Percentiles rank a stretch among this genome's conserved stretches.
Conservation (phyloP, 1,140 invertebrate genomes). For the Panonychus citri region DNA sequence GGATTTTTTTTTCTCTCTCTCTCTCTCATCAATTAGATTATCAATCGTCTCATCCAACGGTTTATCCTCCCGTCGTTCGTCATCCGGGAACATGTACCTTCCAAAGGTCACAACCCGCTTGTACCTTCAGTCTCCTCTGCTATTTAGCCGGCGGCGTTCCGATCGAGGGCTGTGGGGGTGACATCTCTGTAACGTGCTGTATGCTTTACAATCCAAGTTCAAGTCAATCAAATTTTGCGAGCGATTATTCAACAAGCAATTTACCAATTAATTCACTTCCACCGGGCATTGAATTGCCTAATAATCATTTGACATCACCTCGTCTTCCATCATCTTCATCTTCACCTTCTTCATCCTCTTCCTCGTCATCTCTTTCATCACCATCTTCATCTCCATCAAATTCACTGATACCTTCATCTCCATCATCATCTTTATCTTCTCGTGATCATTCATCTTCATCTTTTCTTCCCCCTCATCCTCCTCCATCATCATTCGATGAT, state of each 20-base stretch:
- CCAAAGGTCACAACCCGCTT: slow-evolving; percentile 9
- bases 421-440: not conserved
- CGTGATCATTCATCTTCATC: no score
- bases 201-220: slow-evolving; percentile 1
- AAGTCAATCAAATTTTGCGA: not conserved
- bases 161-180: slow-evolving; percentile 9
- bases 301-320: not conserved
- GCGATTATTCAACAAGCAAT: not conserved
- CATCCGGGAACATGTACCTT: slow-evolving; percentile 9
- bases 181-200: slow-evolving; percentile 6
- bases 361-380: not conserved
- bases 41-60: not conserved
- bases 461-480: not conserved
- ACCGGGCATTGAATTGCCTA: not conserved
- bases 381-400: not conserved
- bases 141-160: slow-evolving; percentile 10
- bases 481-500: not conserved
- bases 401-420: not conserved
- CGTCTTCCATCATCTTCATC: not conserved
- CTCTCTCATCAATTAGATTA: no score
- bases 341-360: not conserved
- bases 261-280: no score
- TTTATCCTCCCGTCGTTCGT: slow-evolving; percentile 1
- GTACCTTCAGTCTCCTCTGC: slow-evolving; percentile 10
- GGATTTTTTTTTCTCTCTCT: no score